A percentile compares a stretch with the other conserved stretches of the same genome.
Conservation (phyloP, 2,888 invertebrate species). For the Epinotia bilunana region DNA sequence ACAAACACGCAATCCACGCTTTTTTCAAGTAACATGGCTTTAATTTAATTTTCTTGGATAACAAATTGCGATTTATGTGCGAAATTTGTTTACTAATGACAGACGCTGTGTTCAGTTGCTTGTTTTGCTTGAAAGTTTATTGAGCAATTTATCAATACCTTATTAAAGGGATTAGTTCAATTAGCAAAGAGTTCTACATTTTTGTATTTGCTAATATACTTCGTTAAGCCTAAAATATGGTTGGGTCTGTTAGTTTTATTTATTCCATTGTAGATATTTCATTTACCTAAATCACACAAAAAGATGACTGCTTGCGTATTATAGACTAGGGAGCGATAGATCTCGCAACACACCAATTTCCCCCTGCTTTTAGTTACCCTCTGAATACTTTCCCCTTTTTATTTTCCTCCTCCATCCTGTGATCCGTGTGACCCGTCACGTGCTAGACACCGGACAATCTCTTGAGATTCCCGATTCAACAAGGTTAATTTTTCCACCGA, state of each 20-base stretch:
- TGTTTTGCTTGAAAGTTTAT: constrained; percentile 27
- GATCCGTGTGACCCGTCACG: no score
- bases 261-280: neutral
- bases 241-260: neutral
- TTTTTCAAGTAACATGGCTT: constrained; percentile 51
- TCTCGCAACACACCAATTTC: no score
- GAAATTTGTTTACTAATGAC: constrained; percentile 53
- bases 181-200: neutral
- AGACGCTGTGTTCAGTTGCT: constrained; percentile 37
- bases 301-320: no score
- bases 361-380: no score
- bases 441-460: no score
- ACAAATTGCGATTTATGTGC: constrained; percentile 65
- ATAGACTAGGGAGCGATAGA: no score
- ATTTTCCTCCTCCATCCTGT: no score
- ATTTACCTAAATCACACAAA: no score
- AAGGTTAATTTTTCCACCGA: no score
- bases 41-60: constrained; percentile 62
- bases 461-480: no score
- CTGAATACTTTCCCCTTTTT: no score
- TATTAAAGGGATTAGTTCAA: constrained; percentile 33
- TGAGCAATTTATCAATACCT: constrained; percentile 29
- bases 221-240: neutral
- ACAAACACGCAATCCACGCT: constrained; percentile 66
- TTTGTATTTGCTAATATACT: neutral